A percentile compares a stretch with the other conserved stretches of the same genome.
Conservation (phyloP, 2,113 vertebrate genomes). For the Misgurnus mizolepis region DNA sequence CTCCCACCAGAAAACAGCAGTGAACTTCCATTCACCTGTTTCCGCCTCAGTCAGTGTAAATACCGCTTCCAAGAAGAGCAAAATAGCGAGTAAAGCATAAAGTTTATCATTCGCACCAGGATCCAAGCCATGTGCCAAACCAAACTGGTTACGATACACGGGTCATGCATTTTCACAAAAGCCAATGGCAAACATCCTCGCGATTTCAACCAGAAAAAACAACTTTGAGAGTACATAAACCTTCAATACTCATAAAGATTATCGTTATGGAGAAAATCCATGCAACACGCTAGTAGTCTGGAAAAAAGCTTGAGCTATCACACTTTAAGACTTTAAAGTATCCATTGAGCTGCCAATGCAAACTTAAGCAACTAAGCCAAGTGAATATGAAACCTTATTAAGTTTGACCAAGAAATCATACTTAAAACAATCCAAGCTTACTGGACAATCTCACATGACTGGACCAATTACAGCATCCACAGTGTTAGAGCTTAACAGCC, state of each 20-base stretch:
- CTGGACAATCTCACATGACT: not conserved
- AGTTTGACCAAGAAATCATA: not conserved
- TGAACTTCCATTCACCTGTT: slow-evolving; percentile 22
- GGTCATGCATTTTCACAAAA: slow-evolving; percentile 18
- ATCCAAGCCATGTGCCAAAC: slow-evolving; percentile 14
- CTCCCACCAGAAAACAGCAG: slow-evolving; percentile 30
- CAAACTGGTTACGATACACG: slow-evolving; percentile 35
- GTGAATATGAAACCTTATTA: not conserved
- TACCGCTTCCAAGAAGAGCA: not conserved
- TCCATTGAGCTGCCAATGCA: not conserved
- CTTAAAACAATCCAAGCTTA: slow-evolving; percentile 2
- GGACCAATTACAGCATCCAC: slow-evolving; percentile 6
- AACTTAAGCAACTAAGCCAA: not conserved
- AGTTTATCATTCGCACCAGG: not conserved
- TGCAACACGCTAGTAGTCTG: not conserved
- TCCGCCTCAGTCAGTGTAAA: not conserved
- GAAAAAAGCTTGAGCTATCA: not conserved
- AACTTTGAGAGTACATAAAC: slow-evolving; percentile 1
- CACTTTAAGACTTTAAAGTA: not conserved
- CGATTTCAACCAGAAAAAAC: slow-evolving; percentile 11
- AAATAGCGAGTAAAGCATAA: not conserved
- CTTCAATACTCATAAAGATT: slow-evolving; percentile 1
- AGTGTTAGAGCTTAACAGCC: slow-evolving; percentile 5
- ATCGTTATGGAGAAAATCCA: not conserved
- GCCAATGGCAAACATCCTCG: slow-evolving; percentile 28